These are phyloP conservation scores for Pantherophis vulpinus DNA, from an alignment of 2,797 vertebrate genomes.

Conservation along the genomic window DNA sequence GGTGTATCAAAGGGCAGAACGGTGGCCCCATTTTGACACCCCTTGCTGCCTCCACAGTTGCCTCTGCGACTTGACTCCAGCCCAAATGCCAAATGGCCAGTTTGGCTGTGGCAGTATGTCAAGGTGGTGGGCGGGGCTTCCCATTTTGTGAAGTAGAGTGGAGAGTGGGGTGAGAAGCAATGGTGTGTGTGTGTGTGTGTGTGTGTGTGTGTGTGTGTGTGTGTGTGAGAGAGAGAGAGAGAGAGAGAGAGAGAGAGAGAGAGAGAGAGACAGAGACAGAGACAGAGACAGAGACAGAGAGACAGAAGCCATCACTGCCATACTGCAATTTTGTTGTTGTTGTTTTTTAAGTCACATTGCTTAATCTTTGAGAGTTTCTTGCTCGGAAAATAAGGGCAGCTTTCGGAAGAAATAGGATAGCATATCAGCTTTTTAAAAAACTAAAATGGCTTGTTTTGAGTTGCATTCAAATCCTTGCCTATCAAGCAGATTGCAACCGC, in stretches of 20 bases:
- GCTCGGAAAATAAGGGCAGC: not conserved
- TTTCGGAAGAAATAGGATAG: not conserved
- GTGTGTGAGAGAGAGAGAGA: too few relatives aligned
- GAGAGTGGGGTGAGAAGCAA: not conserved
- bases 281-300: too few relatives aligned
- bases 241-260: too few relatives aligned
- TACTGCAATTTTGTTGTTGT: too few relatives aligned
- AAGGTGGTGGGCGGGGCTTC: not conserved
- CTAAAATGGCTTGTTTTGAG: not conserved
- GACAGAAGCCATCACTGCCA: too few relatives aligned
- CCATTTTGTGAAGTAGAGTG: not conserved
- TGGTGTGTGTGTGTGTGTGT: not conserved
- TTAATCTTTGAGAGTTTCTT: not conserved
- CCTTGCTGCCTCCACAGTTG: too few relatives aligned
- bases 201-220: too few relatives aligned
- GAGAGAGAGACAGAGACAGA: too few relatives aligned
- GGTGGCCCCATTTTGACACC: too few relatives aligned
- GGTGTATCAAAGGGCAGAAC: too few relatives aligned
- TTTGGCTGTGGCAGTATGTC: not conserved
- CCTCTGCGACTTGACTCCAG: too few relatives aligned
- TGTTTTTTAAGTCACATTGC: not conserved
- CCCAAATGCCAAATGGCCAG: not conserved
- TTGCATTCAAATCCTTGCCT: not conserved
- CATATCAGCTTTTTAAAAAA: not conserved
- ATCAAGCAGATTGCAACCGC: not conserved